Conservation (phyloP, 2,797 vertebrate species). For the Gymnothorax reevesii region DNA sequence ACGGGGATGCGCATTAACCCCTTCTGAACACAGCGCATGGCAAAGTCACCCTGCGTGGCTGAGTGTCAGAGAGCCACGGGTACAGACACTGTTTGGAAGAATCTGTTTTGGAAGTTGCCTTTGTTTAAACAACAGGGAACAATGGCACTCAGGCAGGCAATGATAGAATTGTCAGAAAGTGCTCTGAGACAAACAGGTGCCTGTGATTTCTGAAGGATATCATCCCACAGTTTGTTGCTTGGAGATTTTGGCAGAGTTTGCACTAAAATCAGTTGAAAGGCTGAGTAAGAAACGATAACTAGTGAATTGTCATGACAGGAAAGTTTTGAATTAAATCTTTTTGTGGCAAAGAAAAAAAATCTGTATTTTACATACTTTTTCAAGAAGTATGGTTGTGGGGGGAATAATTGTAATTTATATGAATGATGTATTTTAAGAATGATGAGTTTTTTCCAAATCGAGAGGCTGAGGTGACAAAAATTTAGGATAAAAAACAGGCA, state of each 20-base stretch:
- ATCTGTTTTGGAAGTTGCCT: slow-evolving; percentile 9
- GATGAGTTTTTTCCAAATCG: not conserved
- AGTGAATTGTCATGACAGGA: not conserved
- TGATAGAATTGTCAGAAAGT: slow-evolving; percentile 8
- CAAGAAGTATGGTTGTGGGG: not conserved
- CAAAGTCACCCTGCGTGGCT: not conserved
- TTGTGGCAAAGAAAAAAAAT: not conserved
- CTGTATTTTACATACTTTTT: not conserved
- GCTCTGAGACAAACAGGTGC: not conserved
- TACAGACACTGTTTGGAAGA: slow-evolving; percentile 4
- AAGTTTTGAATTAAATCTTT: not conserved
- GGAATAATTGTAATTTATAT: too few species aligned
- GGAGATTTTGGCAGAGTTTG: not conserved
- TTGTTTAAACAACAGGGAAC: not conserved
- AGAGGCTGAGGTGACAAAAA: not conserved
- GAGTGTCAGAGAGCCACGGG: not conserved
- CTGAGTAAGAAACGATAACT: not conserved
- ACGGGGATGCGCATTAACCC: slow-evolving; percentile 94
- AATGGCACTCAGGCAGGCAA: not conserved
- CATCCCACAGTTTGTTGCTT: not conserved
- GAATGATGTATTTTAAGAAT: not conserved
- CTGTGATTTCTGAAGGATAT: not conserved
- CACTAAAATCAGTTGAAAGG: not conserved
- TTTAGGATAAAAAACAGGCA: not conserved
- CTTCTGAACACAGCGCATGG: slow-evolving; percentile 72